Conservation (phyloP, 2,113 vertebrate genomes). For the Dipodomys spectabilis region DNA sequence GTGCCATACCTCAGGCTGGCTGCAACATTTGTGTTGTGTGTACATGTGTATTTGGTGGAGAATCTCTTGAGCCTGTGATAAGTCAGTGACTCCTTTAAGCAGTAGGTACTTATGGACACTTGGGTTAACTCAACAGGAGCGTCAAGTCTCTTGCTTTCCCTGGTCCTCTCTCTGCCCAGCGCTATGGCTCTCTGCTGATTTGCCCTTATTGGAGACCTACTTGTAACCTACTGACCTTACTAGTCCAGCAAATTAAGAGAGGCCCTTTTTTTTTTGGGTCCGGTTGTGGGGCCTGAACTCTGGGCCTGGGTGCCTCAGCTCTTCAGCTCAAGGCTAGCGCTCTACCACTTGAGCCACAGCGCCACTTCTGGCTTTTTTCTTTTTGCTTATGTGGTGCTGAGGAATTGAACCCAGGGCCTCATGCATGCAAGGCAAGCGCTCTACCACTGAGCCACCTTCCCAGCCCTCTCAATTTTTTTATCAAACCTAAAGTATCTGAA, state of each 20-base stretch:
- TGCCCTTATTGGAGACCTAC: not conserved
- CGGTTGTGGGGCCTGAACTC: too few relatives aligned
- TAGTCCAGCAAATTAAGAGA: not conserved
- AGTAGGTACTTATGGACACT: not conserved
- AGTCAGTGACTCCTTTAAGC: not conserved
- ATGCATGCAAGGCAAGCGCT: too few relatives aligned
- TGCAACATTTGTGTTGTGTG: not conserved
- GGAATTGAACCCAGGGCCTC: too few relatives aligned
- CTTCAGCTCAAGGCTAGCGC: too few relatives aligned
- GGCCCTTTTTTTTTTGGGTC: too few relatives aligned
- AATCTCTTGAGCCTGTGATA: not conserved
- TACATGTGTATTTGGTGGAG: not conserved
- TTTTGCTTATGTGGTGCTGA: too few relatives aligned
- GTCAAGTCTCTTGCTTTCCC: not conserved
- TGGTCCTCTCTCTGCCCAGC: not conserved
- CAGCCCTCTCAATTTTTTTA: not conserved
- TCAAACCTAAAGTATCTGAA: not conserved
- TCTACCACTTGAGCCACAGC: too few relatives aligned
- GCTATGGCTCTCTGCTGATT: not conserved
- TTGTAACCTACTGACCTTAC: constrained; percentile 10
- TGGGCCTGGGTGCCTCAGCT: too few relatives aligned
- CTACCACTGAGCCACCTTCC: too few relatives aligned
- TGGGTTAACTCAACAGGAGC: not conserved
- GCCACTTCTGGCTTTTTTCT: too few relatives aligned
- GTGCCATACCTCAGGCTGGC: not conserved